Percentiles rank a stretch among this genome's conserved stretches.
Evolutionary conservation across 2,888 invertebrate genomes (phyloP).

Genomic region (Epicampocera succincta): DNA sequence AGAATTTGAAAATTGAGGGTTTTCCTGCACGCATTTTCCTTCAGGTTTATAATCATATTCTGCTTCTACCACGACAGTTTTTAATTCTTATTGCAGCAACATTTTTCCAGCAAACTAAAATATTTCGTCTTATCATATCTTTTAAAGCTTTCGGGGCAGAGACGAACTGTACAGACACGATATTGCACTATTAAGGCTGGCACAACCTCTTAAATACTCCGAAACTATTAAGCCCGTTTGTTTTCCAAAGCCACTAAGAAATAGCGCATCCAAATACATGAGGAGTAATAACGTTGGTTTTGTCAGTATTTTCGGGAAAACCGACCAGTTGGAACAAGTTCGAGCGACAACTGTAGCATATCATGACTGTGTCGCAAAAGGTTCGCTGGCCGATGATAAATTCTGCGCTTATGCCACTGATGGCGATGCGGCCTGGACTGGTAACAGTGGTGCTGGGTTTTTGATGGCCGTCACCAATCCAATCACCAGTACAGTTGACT

Average conservation of each 20-base stretch:
- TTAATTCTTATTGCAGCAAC: no score
- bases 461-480: no score
- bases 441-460: no score
- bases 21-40: no score
- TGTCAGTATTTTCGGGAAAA: slow-evolving; percentile 19
- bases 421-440: neutral
- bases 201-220: slow-evolving; percentile 25
- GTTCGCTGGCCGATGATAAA: neutral
- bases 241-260: neutral
- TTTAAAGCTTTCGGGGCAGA: slow-evolving; percentile 24
- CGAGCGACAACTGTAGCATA: slow-evolving; percentile 25
- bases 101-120: no score
- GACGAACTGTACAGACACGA: slow-evolving; percentile 7
- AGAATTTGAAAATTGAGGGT: no score
- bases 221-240: slow-evolving; percentile 56
- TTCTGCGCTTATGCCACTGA: slow-evolving; percentile 2
- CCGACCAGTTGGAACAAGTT: slow-evolving; percentile 38
- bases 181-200: slow-evolving; percentile 53
- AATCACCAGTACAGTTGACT: no score
- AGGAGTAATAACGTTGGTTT: neutral
- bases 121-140: slow-evolving; percentile 2
- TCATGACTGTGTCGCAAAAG: slow-evolving; percentile 13
- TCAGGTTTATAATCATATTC: no score
- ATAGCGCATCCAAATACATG: slow-evolving; percentile 1
- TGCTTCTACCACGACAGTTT: no score